Base-by-base conservation (phyloP, 2,888 invertebrate species). In the Hyposoter didymator region DNA sequence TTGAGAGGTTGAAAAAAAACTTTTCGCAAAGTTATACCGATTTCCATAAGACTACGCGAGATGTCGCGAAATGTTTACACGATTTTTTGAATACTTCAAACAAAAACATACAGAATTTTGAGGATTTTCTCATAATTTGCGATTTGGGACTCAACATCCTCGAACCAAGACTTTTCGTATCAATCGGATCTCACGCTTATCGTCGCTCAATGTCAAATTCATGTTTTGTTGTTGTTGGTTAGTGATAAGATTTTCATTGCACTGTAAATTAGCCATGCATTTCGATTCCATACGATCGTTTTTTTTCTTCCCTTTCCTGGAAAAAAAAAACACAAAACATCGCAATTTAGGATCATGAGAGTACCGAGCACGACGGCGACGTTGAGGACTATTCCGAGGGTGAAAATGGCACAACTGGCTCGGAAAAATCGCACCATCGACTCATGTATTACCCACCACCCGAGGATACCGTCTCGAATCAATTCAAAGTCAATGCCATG, bases 401-500 rank as follows among this genome's bases (percentile, higher is more conserved):
- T 0, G 93, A 93, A 87, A 93, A 93, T 75, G 95, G 95, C 88
- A 94, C 95, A 1, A 97, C 97, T 0, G 97, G 97, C 8, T 97
- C 97, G 0, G 97, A 97, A 83, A 93, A 93, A 75, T 93, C 93
- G 4, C 95, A 96, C 83, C 95, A 95, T 90, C 93, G 95, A 32
- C 94, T 96, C 28, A 96, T 97, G 87, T 97, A 97, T 92, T 97
- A 97, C 91, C 97, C 97, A 12, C 95, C 95, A n/a, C 95, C 96
- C 55, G 96, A 95, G 79, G 95, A 96, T 84, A 95, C 95, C n/a
- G 88, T 92, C 39, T 93, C 91, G 90, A 97, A 97, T 84, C 97
- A 97, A 91, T 98, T 97, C 92, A 97, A 97, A 91, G 97, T 98
- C 59, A 98, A 97, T 91, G 98, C 98, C 78, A 97, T 98, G 96